These are phyloP conservation scores for Thaumetopoea pityocampa DNA, from an alignment of 1,140 invertebrate species.

Conservation along the genomic window DNA sequence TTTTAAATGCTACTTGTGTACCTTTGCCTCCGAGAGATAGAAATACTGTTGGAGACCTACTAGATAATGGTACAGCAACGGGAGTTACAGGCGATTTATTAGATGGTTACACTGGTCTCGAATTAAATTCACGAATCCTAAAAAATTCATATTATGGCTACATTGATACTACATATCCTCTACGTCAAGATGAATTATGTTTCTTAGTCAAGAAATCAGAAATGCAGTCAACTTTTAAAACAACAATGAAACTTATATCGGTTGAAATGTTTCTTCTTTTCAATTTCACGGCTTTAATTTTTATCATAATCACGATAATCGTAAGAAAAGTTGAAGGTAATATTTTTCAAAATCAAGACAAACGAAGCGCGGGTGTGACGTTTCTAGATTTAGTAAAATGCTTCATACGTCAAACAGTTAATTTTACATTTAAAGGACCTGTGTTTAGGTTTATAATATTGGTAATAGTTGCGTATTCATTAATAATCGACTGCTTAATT, in stretches of 20 bases:
- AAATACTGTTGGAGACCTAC: slow-evolving; percentile 53
- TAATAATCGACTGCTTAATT: slow-evolving; percentile 56
- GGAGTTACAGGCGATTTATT: slow-evolving; percentile 59
- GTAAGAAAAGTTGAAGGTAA: slow-evolving; percentile 39
- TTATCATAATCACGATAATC: slow-evolving; percentile 39
- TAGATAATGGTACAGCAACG: slow-evolving; percentile 57
- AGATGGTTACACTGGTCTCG: slow-evolving; percentile 59
- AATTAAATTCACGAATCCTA: slow-evolving; percentile 58
- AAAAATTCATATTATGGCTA: slow-evolving; percentile 60
- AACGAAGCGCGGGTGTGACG: slow-evolving; percentile 29
- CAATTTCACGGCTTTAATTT: slow-evolving; percentile 39
- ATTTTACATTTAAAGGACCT: slow-evolving; percentile 50
- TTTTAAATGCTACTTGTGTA: slow-evolving; percentile 55
- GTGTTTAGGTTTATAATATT: slow-evolving; percentile 46
- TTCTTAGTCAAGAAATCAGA: slow-evolving; percentile 56
- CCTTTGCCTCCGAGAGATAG: slow-evolving; percentile 51
- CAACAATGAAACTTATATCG: slow-evolving; percentile 51
- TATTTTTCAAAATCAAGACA: slow-evolving; percentile 34
- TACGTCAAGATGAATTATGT: slow-evolving; percentile 53
- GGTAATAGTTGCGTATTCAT: slow-evolving; percentile 55
- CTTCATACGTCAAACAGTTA: slow-evolving; percentile 58
- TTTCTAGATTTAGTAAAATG: slow-evolving; percentile 55
- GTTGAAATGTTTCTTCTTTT: slow-evolving; percentile 45
- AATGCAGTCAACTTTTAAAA: slow-evolving; percentile 53
- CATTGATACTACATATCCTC: slow-evolving; percentile 62